A percentile compares a stretch with the other conserved stretches of the same genome.
Conservation (phyloP, 30 jellyfish, hydroid and myxozoan genomes). For the Rhopilema esculentum region DNA sequence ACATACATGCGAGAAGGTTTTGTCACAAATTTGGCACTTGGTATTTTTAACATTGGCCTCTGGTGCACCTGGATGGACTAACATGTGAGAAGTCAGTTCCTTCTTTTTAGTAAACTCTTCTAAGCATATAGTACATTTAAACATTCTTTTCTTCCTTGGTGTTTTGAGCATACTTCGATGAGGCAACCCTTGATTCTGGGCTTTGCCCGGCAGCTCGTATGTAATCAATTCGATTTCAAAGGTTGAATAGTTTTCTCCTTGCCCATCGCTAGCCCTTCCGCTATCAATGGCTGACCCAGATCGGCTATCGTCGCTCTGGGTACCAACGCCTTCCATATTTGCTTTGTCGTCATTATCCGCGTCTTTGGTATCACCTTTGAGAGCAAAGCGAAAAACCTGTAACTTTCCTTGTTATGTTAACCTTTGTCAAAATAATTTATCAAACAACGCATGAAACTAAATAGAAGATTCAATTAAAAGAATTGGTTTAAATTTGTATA, state of each 20-base stretch:
- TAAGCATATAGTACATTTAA: conserved; percentile 23
- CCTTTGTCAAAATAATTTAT: too few relatives aligned
- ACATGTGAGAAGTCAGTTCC: conserved; percentile 31
- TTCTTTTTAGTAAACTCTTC: conserved; percentile 30
- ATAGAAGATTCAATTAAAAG: too few relatives aligned
- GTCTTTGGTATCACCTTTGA: not conserved
- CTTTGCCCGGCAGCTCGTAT: not conserved
- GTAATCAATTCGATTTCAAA: conserved; percentile 18
- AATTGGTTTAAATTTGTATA: too few relatives aligned
- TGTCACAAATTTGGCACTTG: conserved; percentile 39
- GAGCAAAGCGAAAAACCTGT: too few relatives aligned
- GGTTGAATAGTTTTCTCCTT: conserved; percentile 13
- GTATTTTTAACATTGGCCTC: conserved; percentile 9
- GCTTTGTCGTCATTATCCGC: not conserved
- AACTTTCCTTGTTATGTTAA: too few relatives aligned
- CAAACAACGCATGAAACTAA: too few relatives aligned
- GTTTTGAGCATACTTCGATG: not conserved
- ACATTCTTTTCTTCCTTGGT: conserved; percentile 1
- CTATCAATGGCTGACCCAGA: not conserved
- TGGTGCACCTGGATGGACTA: conserved; percentile 23
- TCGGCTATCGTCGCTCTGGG: not conserved
- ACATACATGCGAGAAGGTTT: conserved; percentile 49
- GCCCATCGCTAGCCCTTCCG: not conserved
- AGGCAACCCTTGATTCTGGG: not conserved
- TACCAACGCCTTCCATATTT: too few relatives aligned